Evolutionary conservation across 1,140 invertebrate species (phyloP).

Genomic region (Monomorium pharaonis): DNA sequence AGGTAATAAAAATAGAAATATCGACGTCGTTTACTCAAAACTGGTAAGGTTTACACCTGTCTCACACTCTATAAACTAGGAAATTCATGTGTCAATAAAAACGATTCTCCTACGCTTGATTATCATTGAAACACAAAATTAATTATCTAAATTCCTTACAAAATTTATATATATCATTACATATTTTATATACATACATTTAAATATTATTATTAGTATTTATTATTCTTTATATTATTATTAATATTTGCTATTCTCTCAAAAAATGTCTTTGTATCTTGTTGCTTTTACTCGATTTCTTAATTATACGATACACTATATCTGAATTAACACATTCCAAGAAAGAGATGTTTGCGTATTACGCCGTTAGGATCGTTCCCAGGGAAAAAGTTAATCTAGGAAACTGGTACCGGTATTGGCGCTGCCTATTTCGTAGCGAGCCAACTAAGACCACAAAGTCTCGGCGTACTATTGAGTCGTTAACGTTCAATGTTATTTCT

Average conservation of each 20-base stretch:
- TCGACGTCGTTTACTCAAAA: conserved; percentile 28
- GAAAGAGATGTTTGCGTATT: background rate
- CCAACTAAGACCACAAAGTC: background rate
- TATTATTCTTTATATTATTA: background rate
- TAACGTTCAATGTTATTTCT: conserved; percentile 62
- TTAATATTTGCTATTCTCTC: background rate
- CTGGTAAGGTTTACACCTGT: background rate
- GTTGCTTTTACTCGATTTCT: background rate
- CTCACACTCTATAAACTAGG: background rate
- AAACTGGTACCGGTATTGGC: conserved; percentile 26
- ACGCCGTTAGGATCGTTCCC: background rate
- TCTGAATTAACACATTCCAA: conserved; percentile 13
- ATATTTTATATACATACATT: background rate
- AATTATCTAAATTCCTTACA: background rate
- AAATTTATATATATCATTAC: background rate
- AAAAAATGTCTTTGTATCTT: background rate
- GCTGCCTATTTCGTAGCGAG: conserved; percentile 11
- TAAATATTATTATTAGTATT: background rate
- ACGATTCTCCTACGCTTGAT: background rate
- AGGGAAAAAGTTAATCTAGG: conserved; percentile 41
- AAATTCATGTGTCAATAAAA: background rate
- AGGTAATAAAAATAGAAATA: conserved; percentile 66
- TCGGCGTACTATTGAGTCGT: conserved; percentile 64
- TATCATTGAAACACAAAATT: background rate
- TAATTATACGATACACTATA: background rate